A percentile compares a stretch with the other conserved stretches of the same genome.
Evolutionary conservation across 2,113 vertebrate genomes (phyloP).

Genomic region (Nesospiza acunhae): DNA sequence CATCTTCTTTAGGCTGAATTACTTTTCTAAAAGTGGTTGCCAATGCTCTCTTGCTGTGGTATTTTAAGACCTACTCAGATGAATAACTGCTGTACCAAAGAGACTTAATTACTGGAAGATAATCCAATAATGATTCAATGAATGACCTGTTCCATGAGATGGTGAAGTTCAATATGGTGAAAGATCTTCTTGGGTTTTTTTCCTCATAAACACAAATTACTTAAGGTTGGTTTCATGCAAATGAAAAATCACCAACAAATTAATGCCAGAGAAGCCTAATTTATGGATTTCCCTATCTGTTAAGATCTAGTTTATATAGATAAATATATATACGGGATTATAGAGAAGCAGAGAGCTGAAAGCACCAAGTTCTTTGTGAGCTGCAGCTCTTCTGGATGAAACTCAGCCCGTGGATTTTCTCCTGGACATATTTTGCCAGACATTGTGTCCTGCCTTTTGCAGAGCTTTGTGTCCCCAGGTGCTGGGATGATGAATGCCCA

Average conservation of each 20-base stretch:
- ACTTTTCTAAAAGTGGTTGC: neutral
- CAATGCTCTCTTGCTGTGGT: conserved; percentile 5
- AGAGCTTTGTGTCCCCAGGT: neutral
- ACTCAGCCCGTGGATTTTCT: neutral
- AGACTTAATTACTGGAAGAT: neutral
- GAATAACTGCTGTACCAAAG: neutral
- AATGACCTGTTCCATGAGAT: neutral
- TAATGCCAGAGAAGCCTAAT: neutral
- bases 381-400: neutral
- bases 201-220: neutral
- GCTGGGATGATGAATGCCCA: neutral
- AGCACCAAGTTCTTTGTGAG: neutral
- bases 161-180: neutral
- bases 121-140: neutral
- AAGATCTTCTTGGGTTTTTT: neutral
- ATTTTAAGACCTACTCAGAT: neutral
- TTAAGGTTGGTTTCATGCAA: neutral
- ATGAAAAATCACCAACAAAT: neutral
- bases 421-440: neutral
- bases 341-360: neutral
- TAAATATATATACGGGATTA: neutral
- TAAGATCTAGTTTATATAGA: neutral
- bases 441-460: neutral
- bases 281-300: neutral
- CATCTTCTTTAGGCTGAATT: neutral